These are phyloP conservation scores for Steinernema carpocapsae DNA, from an alignment of 2,888 invertebrate species.

Conservation along the genomic window DNA sequence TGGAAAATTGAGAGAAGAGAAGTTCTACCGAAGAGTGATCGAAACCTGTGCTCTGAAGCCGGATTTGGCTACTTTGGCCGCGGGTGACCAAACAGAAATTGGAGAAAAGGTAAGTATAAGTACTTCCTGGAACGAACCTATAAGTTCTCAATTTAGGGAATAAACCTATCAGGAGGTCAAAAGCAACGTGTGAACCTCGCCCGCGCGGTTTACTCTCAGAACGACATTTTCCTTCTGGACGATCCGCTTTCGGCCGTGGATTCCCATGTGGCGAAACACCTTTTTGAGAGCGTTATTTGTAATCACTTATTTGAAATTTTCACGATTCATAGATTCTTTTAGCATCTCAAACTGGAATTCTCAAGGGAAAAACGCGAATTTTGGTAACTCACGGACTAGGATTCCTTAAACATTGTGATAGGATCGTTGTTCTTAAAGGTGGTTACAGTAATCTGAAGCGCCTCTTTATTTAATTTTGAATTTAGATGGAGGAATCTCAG, in stretches of 20 bases:
- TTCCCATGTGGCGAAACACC: slow-evolving; percentile 94
- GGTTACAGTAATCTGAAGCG: slow-evolving; percentile 39
- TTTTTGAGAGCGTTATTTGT: slow-evolving; percentile 91
- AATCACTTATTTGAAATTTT: no score
- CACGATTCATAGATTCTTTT: background rate
- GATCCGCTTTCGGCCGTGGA: slow-evolving; percentile 95
- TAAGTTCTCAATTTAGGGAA: no score
- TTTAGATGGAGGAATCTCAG: slow-evolving; percentile 81
- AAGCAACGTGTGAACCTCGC: slow-evolving; percentile 83
- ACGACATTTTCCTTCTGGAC: slow-evolving; percentile 89
- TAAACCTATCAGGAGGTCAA: slow-evolving; percentile 67
- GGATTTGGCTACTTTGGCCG: slow-evolving; percentile 86
- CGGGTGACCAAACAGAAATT: slow-evolving; percentile 94
- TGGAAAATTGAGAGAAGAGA: slow-evolving; percentile 58
- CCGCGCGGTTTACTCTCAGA: slow-evolving; percentile 85
- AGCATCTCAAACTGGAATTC: slow-evolving; percentile 23
- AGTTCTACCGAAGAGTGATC: slow-evolving; percentile 71
- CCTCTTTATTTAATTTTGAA: background rate
- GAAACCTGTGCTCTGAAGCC: slow-evolving; percentile 87
- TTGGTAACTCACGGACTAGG: slow-evolving; percentile 94
- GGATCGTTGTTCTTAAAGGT: slow-evolving; percentile 84
- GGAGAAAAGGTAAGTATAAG: slow-evolving; percentile 81
- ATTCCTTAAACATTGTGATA: slow-evolving; percentile 87
- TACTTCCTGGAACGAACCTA: no score
- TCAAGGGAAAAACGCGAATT: slow-evolving; percentile 77